phyloP scores from a whole-genome alignment of 2,888 invertebrate species.

The Dendrolimus pini region DNA sequence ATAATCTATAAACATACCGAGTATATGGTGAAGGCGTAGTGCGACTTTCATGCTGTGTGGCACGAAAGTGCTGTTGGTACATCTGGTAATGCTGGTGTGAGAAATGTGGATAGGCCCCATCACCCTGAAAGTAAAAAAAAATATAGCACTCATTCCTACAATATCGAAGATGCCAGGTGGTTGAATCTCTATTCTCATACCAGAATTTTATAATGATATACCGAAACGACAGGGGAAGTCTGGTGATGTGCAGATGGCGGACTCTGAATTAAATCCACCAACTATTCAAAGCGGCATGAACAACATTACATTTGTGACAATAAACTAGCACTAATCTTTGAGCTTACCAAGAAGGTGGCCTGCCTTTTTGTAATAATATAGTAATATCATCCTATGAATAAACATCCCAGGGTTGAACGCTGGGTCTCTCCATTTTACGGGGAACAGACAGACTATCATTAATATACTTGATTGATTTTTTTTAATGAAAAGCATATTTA shows the following conservation, averaged over 20 bases:
- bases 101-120: conserved; percentile 69
- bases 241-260: conserved; percentile 92
- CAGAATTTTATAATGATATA: conserved; percentile 56
- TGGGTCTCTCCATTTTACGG: no score
- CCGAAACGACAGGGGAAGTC: conserved; percentile 81
- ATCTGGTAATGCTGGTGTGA: conserved; percentile 72
- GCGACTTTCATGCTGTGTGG: conserved; percentile 64
- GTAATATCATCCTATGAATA: no score
- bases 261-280: conserved; percentile 80
- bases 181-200: background rate
- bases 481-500: no score
- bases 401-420: no score
- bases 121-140: conserved; percentile 48
- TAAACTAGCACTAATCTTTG: conserved; percentile 1
- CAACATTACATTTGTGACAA: conserved; percentile 29
- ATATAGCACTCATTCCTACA: no score
- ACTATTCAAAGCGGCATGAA: conserved; percentile 76
- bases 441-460: no score
- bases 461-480: no score
- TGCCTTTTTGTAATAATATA: no score
- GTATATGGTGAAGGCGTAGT: conserved; percentile 60
- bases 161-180: no score
- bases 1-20: conserved; percentile 29
- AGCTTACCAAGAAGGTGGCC: no score
- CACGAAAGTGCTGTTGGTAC: conserved; percentile 71